Evolutionary conservation across 2,113 vertebrate species (phyloP).

Genomic region (Lates calcarifer): DNA sequence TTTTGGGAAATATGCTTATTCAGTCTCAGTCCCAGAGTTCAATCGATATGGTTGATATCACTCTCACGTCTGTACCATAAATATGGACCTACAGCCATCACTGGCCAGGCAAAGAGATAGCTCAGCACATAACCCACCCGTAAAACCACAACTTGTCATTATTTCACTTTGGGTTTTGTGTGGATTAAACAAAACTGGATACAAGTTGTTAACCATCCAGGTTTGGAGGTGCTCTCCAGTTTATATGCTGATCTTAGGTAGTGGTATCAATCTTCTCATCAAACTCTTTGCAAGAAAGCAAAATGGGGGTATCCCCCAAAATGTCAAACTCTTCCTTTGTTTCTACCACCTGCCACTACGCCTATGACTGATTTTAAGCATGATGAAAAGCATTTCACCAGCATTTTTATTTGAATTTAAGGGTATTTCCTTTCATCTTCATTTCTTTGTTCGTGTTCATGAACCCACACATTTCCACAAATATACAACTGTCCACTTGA

Average conservation of each 20-base stretch:
- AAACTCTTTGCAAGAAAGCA: background rate
- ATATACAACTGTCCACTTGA: background rate
- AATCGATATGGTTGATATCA: too few relatives aligned
- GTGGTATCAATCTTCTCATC: too few relatives aligned
- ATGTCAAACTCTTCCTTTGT: background rate
- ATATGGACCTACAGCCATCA: background rate
- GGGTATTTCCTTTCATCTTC: background rate
- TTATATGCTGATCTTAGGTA: background rate
- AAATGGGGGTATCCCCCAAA: background rate
- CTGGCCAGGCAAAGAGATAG: too few relatives aligned
- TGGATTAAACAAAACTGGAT: too few relatives aligned
- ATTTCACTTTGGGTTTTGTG: too few relatives aligned
- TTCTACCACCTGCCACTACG: background rate
- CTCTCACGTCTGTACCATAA: too few relatives aligned
- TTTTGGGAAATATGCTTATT: too few relatives aligned
- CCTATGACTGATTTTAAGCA: background rate
- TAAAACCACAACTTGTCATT: too few relatives aligned
- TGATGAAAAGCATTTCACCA: background rate
- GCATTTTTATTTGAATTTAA: background rate
- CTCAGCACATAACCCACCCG: too few relatives aligned
- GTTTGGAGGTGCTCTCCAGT: background rate
- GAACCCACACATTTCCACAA: background rate
- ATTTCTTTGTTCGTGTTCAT: too few relatives aligned
- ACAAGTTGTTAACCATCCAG: background rate
- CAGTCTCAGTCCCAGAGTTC: too few relatives aligned